Conservation (phyloP, 2,888 invertebrate genomes). For the Platycheirus rosarum region DNA sequence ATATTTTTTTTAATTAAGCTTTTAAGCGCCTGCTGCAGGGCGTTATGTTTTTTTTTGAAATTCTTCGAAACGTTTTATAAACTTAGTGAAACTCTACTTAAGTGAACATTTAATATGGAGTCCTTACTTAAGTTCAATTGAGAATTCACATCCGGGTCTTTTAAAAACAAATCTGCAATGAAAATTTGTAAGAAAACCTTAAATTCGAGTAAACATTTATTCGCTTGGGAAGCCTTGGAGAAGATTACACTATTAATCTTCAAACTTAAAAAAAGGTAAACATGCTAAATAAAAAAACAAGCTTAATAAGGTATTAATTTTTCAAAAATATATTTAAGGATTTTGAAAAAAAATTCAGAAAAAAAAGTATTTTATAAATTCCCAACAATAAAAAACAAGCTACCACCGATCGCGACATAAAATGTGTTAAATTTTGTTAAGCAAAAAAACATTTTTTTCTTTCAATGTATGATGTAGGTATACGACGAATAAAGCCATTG, state of each 20-base stretch:
- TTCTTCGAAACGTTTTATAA: conserved; percentile 4
- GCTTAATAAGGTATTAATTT: conserved; percentile 3
- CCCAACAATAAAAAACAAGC: conserved; percentile 9
- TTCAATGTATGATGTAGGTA: too few relatives aligned
- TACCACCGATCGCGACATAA: background rate
- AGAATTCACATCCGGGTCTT: conserved; percentile 36
- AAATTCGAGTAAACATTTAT: background rate
- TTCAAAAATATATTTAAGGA: background rate
- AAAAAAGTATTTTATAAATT: conserved; percentile 17
- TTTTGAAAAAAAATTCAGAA: conserved; percentile 23
- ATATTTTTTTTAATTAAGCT: background rate
- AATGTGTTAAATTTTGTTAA: background rate
- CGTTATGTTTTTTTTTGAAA: conserved; percentile 12
- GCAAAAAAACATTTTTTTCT: too few relatives aligned
- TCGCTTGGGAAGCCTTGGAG: conserved; percentile 7
- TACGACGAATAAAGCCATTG: too few relatives aligned
- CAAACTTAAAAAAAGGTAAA: conserved; percentile 29
- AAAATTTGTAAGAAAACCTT: conserved; percentile 34
- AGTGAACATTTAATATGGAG: background rate
- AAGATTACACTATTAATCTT: conserved; percentile 14
- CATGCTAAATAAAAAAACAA: conserved; percentile 27
- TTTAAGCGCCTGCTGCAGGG: too few relatives aligned
- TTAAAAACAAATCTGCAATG: conserved; percentile 41
- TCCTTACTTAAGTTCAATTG: conserved; percentile 33
- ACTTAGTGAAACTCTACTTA: conserved; percentile 10